Evolutionary conservation across 2,888 invertebrate species (phyloP), one percentile per base, ranked within the genome.

Genomic region (Scrobipalpa atriplicella): DNA sequence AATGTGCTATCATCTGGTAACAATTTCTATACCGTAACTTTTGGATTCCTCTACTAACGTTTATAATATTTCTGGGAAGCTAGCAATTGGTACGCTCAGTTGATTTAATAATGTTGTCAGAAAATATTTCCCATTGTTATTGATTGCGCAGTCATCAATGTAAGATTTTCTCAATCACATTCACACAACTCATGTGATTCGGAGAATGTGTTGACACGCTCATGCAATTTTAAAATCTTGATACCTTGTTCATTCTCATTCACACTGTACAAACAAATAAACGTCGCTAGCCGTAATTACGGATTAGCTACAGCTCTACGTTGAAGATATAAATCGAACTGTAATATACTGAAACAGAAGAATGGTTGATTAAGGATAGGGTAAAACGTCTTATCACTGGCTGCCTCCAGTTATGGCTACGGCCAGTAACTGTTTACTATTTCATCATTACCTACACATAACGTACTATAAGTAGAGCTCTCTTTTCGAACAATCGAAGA

Each of bases 191-290:
- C 2, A n/a, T 29, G 47, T 8, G 47, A 47, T 47, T 47, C 47
- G 47, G 47, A 47, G 47, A 47, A 47, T 47, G 47, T n/a, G 47
- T 47, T 47, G 47, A n/a, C 29, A 47, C 47, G 47, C n/a, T 47
- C 47, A 8, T n/a, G 47, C 47, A 47, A 47, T 47, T 47, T 47
- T 47, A 47, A 16, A 8, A 47, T 47, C 47, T 47, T 47, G n/a
- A 47, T 47, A 47, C 47, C n/a, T n/a, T 47, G 47, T 47, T 47
- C n/a, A n/a, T 16, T n/a, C 5, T 16, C 47, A 43, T 16, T 16
- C 47, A 43, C 47, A 47, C 47, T 47, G 47, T 29, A 29, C 5
- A 29, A 47, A 47, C 0, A 47, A 47, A 6, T 16, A 16, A 47
- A 47, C 16, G 16, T n/a, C n/a, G n/a, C 47, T 16, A 0, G 47